Evolutionary conservation across 2,888 invertebrate genomes (phyloP).

Genomic region (Limnephilus lunatus): DNA sequence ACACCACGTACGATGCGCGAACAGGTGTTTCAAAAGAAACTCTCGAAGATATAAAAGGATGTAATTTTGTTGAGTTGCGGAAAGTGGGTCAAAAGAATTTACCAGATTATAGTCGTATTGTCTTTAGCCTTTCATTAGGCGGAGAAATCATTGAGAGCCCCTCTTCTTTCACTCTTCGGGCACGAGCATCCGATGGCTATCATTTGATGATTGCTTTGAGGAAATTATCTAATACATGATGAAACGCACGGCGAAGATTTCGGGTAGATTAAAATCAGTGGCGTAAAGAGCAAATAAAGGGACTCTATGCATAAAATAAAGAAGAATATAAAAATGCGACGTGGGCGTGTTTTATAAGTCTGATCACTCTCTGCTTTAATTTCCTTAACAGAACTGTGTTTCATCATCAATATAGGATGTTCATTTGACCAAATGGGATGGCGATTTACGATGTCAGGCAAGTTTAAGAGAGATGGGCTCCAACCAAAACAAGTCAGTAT

Average conservation of each 20-base stretch:
- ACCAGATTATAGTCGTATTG: not conserved
- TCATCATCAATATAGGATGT: too few species aligned
- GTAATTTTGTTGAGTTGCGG: not conserved
- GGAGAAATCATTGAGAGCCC: not conserved
- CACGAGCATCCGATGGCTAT: constrained; percentile 6
- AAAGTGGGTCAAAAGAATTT: constrained; percentile 32
- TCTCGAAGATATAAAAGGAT: not conserved
- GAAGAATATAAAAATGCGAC: too few species aligned
- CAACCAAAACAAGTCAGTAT: too few species aligned
- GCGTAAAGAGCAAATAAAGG: not conserved
- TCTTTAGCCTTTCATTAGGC: constrained; percentile 5
- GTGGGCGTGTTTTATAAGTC: too few species aligned
- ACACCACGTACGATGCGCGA: not conserved
- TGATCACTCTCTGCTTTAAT: too few species aligned
- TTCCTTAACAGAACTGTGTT: too few species aligned
- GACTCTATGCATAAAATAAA: too few species aligned
- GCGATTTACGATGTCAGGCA: too few species aligned
- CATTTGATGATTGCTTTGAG: not conserved
- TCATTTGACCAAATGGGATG: too few species aligned
- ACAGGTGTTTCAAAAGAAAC: not conserved
- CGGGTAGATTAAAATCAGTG: not conserved
- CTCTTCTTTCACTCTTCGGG: not conserved
- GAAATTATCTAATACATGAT: constrained; percentile 5
- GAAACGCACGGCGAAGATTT: not conserved
- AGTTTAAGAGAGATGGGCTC: too few species aligned